Percentiles rank a stretch among this genome's conserved stretches.
phyloP scores from a whole-genome alignment of 2,113 vertebrate species.

The Mesocricetus auratus region DNA sequence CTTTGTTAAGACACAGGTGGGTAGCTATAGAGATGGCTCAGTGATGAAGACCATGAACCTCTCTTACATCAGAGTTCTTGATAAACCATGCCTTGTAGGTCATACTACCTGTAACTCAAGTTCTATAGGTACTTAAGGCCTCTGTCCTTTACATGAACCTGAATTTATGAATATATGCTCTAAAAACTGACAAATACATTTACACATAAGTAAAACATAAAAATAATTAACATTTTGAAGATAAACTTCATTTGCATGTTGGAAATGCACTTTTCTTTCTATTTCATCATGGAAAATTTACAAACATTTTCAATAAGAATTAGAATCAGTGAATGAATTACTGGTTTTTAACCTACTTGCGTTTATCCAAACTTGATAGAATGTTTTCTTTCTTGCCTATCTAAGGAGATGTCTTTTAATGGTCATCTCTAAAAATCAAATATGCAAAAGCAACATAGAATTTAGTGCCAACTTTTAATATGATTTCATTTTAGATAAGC shows the following conservation, averaged over 20 bases:
- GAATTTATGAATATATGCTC: neutral
- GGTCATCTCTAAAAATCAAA: neutral
- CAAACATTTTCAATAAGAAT: neutral
- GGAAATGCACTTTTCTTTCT: neutral
- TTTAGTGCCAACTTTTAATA: conserved; percentile 46
- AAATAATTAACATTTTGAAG: neutral
- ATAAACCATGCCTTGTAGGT: neutral
- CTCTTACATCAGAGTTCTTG: neutral
- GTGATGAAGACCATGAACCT: too few species aligned
- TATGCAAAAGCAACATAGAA: neutral
- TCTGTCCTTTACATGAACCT: neutral
- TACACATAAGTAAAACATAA: neutral
- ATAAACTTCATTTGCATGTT: neutral
- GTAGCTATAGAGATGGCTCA: neutral
- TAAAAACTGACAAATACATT: neutral
- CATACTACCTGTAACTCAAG: neutral
- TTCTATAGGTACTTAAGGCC: neutral
- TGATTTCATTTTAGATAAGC: neutral
- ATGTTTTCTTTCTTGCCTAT: neutral
- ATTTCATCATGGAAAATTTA: neutral
- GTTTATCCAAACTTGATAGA: neutral
- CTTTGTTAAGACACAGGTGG: neutral
- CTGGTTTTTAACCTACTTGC: neutral
- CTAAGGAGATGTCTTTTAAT: neutral
- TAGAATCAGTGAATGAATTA: neutral